Conservation (phyloP, 2,888 invertebrate genomes). For the Carterocephalus palaemon region DNA sequence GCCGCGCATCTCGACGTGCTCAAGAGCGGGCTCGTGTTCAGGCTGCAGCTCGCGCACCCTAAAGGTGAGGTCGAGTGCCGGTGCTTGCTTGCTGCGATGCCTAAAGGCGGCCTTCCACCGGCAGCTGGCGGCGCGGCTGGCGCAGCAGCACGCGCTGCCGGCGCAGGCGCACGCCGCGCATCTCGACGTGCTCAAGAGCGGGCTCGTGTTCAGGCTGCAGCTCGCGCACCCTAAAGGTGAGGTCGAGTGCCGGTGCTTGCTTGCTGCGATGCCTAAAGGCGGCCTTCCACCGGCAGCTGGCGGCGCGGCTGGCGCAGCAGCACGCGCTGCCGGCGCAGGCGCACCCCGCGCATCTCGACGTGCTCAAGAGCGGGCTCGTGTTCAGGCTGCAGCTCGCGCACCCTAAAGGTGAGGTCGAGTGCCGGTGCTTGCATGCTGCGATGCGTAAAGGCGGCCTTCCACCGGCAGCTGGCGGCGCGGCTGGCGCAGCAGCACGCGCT, state of each 20-base stretch:
- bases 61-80: no score
- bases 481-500: no score
- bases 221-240: constrained; percentile 88
- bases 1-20: constrained; percentile 78
- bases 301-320: constrained; percentile 79
- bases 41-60: constrained; percentile 86
- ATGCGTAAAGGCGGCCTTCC: no score
- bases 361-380: constrained; percentile 80
- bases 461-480: no score
- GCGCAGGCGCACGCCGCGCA: constrained; percentile 76
- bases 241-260: no score
- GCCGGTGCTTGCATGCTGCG: no score
- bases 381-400: constrained; percentile 89
- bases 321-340: constrained; percentile 76
- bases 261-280: constrained; percentile 88
- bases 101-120: constrained; percentile 92
- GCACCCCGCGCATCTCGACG: constrained; percentile 75
- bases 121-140: constrained; percentile 84
- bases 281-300: constrained; percentile 91
- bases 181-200: constrained; percentile 79
- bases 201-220: constrained; percentile 85
- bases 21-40: constrained; percentile 83
- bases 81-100: constrained; percentile 84
- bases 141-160: constrained; percentile 72
- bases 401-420: no score